Conservation (phyloP, 2,797 vertebrate genomes). For the Fistularia tabacaria region DNA sequence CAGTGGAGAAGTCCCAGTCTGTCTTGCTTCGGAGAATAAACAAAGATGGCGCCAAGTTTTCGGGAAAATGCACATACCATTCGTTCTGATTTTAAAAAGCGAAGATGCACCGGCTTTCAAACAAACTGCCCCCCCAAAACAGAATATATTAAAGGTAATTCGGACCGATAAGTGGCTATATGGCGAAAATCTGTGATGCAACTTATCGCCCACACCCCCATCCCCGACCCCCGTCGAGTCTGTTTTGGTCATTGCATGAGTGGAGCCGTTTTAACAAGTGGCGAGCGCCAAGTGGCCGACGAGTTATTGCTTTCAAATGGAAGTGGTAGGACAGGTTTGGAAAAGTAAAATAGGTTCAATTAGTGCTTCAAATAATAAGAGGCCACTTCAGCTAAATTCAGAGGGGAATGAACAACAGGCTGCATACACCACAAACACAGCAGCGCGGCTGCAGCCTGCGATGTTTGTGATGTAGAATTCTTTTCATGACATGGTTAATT, state of each 20-base stretch:
- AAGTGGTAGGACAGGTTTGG: constrained; percentile 69
- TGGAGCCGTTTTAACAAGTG: constrained; percentile 73
- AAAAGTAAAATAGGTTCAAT: constrained; percentile 77
- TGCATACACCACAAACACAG: constrained; percentile 63
- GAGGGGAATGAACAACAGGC: constrained; percentile 71
- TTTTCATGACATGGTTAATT: constrained; percentile 10
- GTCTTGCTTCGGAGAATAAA: constrained; percentile 10
- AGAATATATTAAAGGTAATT: constrained; percentile 51
- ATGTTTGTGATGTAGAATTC: constrained; percentile 2
- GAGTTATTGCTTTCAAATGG: constrained; percentile 80
- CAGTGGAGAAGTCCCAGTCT: constrained; percentile 6
- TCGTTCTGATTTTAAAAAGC: constrained; percentile 15
- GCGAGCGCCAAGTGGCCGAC: constrained; percentile 64
- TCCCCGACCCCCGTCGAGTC: constrained; percentile 52
- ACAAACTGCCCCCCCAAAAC: constrained; percentile 8
- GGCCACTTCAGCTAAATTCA: constrained; percentile 75
- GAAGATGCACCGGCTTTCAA: constrained; percentile 20
- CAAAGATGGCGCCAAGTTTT: constrained; percentile 6
- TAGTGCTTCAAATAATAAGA: constrained; percentile 75
- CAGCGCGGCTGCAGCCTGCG: constrained; percentile 15
- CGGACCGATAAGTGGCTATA: constrained; percentile 40
- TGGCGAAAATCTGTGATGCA: constrained; percentile 49
- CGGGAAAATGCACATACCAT: constrained; percentile 1
- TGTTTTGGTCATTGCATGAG: constrained; percentile 76
- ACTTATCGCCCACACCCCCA: constrained; percentile 31